Evolutionary conservation across 2,888 invertebrate genomes (phyloP).

Genomic region (Stramonita haemastoma): DNA sequence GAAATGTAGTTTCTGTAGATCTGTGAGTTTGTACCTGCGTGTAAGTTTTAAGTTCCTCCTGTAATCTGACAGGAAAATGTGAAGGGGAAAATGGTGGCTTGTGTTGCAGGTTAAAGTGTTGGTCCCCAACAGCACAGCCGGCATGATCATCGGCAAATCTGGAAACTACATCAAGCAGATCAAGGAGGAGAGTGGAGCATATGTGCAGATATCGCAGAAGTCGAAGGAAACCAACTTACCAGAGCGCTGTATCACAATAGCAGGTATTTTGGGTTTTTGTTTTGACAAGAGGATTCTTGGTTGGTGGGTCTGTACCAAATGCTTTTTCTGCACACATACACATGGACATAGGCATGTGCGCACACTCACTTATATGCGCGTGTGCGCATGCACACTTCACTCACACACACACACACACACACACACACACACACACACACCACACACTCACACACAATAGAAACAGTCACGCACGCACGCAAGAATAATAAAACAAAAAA

Average conservation of each 20-base stretch:
- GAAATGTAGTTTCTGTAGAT: not conserved
- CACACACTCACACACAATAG: no score
- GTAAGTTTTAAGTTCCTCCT: not conserved
- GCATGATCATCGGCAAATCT: conserved; percentile 78
- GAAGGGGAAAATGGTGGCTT: not conserved
- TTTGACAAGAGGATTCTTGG: not conserved
- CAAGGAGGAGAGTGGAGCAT: conserved; percentile 78
- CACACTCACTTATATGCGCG: no score
- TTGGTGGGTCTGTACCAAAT: no score
- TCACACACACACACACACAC: no score
- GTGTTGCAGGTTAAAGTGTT: conserved; percentile 76
- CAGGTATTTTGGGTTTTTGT: conserved; percentile 66
- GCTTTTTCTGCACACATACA: no score
- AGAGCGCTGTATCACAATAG: conserved; percentile 77
- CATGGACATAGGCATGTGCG: no score
- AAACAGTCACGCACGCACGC: no score
- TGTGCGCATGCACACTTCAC: no score
- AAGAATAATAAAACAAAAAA: no score
- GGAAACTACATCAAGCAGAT: conserved; percentile 77
- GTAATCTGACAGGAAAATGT: not conserved
- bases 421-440: no score
- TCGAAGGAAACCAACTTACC: conserved; percentile 77
- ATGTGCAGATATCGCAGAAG: conserved; percentile 78
- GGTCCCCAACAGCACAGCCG: conserved; percentile 78
- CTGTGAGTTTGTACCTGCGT: not conserved